These are phyloP conservation scores for Endomychus coccineus DNA, from an alignment of 2,888 invertebrate species.

Conservation along the genomic window DNA sequence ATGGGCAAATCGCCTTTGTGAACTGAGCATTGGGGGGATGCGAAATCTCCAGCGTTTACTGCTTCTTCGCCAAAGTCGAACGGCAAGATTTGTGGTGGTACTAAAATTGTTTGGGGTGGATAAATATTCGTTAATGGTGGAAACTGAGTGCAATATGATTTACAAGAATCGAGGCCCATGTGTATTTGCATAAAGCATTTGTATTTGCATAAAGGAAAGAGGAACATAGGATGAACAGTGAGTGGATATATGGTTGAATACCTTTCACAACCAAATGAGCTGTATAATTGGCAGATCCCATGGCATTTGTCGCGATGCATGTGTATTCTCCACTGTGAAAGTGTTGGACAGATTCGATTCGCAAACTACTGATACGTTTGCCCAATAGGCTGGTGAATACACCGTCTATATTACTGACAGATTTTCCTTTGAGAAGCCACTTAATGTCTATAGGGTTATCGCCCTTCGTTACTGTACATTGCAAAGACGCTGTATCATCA, in stretches of 20 bases:
- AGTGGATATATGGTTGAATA: conserved; percentile 18
- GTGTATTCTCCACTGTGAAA: conserved; percentile 66
- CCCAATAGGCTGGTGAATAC: conserved; percentile 54
- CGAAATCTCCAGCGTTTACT: conserved; percentile 39
- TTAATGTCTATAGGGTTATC: conserved; percentile 65
- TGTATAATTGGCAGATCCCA: conserved; percentile 38
- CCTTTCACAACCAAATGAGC: conserved; percentile 36
- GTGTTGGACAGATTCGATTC: conserved; percentile 64
- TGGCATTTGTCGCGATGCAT: conserved; percentile 53
- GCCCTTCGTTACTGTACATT: conserved; percentile 64
- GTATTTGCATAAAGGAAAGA: no score
- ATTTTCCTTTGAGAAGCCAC: conserved; percentile 65
- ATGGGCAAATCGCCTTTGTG: conserved; percentile 72
- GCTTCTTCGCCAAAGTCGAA: conserved; percentile 69
- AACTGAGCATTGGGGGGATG: conserved; percentile 51
- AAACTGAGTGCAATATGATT: no score
- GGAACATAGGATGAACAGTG: no score
- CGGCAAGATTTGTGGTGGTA: conserved; percentile 70
- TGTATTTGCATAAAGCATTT: not conserved
- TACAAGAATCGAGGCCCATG: not conserved
- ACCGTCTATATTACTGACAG: conserved; percentile 43
- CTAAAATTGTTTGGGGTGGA: conserved; percentile 40
- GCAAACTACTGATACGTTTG: conserved; percentile 58
- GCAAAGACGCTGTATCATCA: conserved; percentile 60
- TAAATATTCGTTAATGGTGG: not conserved